Conservation (phyloP, 2,888 invertebrate genomes). For the Andrena hattorfiana region DNA sequence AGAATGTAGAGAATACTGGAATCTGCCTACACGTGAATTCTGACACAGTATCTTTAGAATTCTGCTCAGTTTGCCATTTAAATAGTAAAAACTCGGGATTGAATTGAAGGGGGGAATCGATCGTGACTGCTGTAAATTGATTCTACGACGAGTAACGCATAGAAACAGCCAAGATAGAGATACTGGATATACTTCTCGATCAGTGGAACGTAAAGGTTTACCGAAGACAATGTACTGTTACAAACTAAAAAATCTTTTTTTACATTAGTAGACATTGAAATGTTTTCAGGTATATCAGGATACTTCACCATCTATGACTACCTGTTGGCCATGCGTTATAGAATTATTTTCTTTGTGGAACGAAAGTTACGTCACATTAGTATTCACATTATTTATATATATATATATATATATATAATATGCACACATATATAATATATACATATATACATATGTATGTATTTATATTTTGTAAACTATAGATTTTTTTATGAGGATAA, state of each 20-base stretch:
- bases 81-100: slow-evolving; percentile 78
- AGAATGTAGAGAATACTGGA: slow-evolving; percentile 84
- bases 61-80: slow-evolving; percentile 87
- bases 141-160: neutral
- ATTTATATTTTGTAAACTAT: slow-evolving; percentile 32
- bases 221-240: slow-evolving; percentile 37
- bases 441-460: slow-evolving; percentile 4
- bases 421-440: slow-evolving; percentile 6
- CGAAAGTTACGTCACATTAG: slow-evolving; percentile 62
- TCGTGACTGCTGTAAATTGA: slow-evolving; percentile 29
- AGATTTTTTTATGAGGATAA: slow-evolving; percentile 22
- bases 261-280: slow-evolving; percentile 9
- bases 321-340: slow-evolving; percentile 23
- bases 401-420: slow-evolving; percentile 17
- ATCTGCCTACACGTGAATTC: slow-evolving; percentile 87
- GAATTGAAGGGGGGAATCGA: slow-evolving; percentile 57
- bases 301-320: slow-evolving; percentile 32
- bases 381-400: slow-evolving; percentile 40
- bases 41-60: slow-evolving; percentile 87
- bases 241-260: slow-evolving; percentile 17
- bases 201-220: slow-evolving; percentile 45
- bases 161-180: slow-evolving; percentile 15
- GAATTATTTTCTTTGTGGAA: slow-evolving; percentile 32
- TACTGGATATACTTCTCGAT: slow-evolving; percentile 44
- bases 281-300: slow-evolving; percentile 56